Base-by-base conservation (phyloP, 2,113 vertebrate species). In the Empidonax traillii region DNA sequence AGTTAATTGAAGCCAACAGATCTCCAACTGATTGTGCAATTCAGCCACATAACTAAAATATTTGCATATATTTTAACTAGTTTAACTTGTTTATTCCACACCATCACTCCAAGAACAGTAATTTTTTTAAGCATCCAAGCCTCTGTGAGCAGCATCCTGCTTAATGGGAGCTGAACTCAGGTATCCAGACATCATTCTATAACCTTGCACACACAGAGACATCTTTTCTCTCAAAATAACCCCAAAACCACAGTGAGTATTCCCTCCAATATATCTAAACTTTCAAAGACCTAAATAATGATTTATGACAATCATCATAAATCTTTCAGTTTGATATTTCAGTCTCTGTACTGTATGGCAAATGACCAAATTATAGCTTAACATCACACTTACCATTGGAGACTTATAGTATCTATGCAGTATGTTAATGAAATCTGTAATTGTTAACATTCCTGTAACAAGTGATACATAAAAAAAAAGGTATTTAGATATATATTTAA, bases 361-460 rank as follows among this genome's bases (percentile, higher is more conserved):
- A 78, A 47, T 19, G 5, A 85, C 27, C 63, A 6, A 83, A 85
- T 28, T 39, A 41, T 0, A 91, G 37, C 15, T 88, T 41, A 82
- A 78, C 27, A 30, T 55, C 76, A 39, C 65, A 98, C 98, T 98
- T 97, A 99, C 99, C 99, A 99, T 98, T 16, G 99, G 99, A 68
- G 99, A 99, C 91, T 99, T 99, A 97, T 99, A 99, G 98, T 99
- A 99, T 99, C 99, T 98, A 98, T 99, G 99, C 74, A 99, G 98
- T 97, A 99, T 99, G 97, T 99, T 99, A 98, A 99, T 99, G 98
- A 99, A 99, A 98, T 99, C 99, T 98, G 99, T 99, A 98, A 99
- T 99, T 93, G 99, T 99, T 98, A 99, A 98, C 99, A 99, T 99
- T 97, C 99, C 99, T 99, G 97, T 51, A 98, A 98, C 51, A 94